A percentile compares a stretch with the other conserved stretches of the same genome.
phyloP scores from a whole-genome alignment of 2,888 invertebrate species.

The Scotopteryx bipunctaria region DNA sequence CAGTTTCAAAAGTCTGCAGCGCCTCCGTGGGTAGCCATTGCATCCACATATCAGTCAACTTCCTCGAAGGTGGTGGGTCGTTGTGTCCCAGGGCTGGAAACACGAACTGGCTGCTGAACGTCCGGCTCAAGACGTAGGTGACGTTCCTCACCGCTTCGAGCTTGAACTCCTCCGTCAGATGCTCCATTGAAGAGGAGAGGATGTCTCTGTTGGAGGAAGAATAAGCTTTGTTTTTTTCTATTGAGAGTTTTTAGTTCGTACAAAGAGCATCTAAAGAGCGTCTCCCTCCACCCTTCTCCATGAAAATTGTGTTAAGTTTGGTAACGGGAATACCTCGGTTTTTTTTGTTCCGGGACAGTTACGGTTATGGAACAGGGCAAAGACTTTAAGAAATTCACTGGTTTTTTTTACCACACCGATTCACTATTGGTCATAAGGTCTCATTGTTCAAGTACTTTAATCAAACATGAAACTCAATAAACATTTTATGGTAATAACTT shows the following conservation, averaged over 20 bases:
- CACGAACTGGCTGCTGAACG: slow-evolving; percentile 94
- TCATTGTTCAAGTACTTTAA: background rate
- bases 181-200: slow-evolving; percentile 89
- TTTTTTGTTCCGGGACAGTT: too few species aligned
- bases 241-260: too few species aligned
- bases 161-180: slow-evolving; percentile 86
- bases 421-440: too few species aligned
- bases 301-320: too few species aligned
- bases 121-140: slow-evolving; percentile 90
- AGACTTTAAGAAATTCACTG: too few species aligned
- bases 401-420: too few species aligned
- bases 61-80: slow-evolving; percentile 87
- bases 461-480: background rate
- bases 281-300: too few species aligned
- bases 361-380: too few species aligned
- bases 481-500: background rate
- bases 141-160: slow-evolving; percentile 91
- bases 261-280: too few species aligned
- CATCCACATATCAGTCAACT: slow-evolving; percentile 91
- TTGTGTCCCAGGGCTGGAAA: slow-evolving; percentile 96
- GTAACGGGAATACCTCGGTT: too few species aligned
- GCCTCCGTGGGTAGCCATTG: slow-evolving; percentile 94
- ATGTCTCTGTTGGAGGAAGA: slow-evolving; percentile 86
- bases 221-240: too few species aligned
- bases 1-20: slow-evolving; percentile 90